A percentile compares a stretch with the other conserved stretches of the same genome.
Conservation (phyloP, 2,113 vertebrate species). For the Kryptolebias marmoratus region DNA sequence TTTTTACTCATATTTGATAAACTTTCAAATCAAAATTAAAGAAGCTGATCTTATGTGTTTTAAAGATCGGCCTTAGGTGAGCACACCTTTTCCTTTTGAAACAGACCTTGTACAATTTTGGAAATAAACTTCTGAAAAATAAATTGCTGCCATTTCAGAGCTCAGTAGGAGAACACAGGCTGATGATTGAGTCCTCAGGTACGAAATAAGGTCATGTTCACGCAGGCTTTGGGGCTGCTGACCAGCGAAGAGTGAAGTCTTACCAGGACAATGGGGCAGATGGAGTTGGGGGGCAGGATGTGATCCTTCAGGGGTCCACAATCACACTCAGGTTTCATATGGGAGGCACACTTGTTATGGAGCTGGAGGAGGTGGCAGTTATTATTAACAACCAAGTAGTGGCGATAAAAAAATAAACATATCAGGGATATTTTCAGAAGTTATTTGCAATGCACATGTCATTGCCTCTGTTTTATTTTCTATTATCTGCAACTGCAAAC, state of each 20-base stretch:
- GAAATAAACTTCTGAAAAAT: slow-evolving; percentile 21
- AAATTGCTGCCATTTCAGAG: slow-evolving; percentile 30
- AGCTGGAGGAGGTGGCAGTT: slow-evolving; percentile 79
- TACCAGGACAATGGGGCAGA: slow-evolving; percentile 94
- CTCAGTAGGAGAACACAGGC: slow-evolving; percentile 43
- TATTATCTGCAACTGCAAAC: slow-evolving; percentile 50
- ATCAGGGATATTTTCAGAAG: neutral
- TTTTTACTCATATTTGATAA: too few species aligned
- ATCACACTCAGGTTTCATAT: slow-evolving; percentile 95
- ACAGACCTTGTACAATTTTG: slow-evolving; percentile 13
- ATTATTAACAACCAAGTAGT: slow-evolving; percentile 45
- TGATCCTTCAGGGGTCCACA: slow-evolving; percentile 93
- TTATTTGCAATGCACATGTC: slow-evolving; percentile 39
- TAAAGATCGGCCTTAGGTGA: neutral
- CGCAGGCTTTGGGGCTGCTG: slow-evolving; percentile 11
- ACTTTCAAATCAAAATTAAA: neutral
- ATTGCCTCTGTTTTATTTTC: slow-evolving; percentile 38
- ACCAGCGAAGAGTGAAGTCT: slow-evolving; percentile 64
- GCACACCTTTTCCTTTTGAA: neutral
- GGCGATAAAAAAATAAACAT: neutral
- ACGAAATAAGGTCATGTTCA: slow-evolving; percentile 26
- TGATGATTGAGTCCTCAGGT: slow-evolving; percentile 48
- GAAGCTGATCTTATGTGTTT: neutral
- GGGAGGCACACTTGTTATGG: slow-evolving; percentile 97
- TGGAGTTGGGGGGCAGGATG: slow-evolving; percentile 92